phyloP scores from a whole-genome alignment of 1,140 invertebrate genomes.

The Asobara japonica region DNA sequence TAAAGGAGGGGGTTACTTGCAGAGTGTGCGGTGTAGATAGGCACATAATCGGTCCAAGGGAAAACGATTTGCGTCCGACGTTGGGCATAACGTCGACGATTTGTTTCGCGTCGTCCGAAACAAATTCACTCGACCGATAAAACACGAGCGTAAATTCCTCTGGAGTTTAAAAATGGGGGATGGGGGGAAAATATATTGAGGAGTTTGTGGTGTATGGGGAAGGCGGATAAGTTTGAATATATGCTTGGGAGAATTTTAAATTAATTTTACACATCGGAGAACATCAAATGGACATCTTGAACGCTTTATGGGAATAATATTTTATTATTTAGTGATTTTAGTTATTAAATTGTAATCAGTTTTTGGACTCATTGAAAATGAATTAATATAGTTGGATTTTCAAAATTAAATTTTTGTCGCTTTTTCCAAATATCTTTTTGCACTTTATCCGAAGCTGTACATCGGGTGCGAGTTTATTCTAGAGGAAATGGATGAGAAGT shows the following conservation, averaged over 20 bases:
- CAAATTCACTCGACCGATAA: slow-evolving; percentile 13
- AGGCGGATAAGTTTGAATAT: not conserved
- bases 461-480: not conserved
- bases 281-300: no score
- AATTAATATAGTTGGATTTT: no score
- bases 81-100: slow-evolving; percentile 16
- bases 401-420: no score
- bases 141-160: slow-evolving; percentile 14
- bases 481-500: slow-evolving; percentile 21
- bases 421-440: not conserved
- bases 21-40: slow-evolving; percentile 35
- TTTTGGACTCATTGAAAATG: no score
- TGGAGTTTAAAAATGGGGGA: not conserved
- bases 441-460: not conserved
- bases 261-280: no score
- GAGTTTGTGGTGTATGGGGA: not conserved
- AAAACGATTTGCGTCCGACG: slow-evolving; percentile 29
- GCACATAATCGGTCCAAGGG: slow-evolving; percentile 29
- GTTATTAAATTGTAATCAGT: no score
- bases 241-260: not conserved
- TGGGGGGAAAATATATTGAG: not conserved
- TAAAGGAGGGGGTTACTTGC: not conserved
- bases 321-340: no score
- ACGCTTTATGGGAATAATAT: no score
- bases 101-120: slow-evolving; percentile 8